phyloP scores from a whole-genome alignment of 2,113 vertebrate genomes.

The Myotis lucifugus region DNA sequence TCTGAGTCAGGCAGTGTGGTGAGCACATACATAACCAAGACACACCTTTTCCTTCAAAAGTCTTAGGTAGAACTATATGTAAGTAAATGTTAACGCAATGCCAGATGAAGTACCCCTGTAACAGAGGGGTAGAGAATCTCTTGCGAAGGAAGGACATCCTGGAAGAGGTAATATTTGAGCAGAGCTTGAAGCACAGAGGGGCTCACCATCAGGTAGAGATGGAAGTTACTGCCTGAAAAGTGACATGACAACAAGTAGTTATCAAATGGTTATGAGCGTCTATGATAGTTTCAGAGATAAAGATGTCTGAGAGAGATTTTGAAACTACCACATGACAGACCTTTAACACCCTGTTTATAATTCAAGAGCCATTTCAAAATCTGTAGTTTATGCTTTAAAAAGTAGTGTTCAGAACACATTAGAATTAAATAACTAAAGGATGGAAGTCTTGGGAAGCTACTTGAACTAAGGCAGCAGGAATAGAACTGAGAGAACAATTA shows the following conservation, averaged over 20 bases:
- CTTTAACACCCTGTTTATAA: neutral
- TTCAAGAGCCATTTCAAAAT: neutral
- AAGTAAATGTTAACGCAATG: neutral
- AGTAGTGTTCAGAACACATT: neutral
- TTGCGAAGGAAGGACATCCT: neutral
- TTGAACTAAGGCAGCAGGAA: neutral
- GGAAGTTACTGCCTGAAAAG: neutral
- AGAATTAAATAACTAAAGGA: neutral
- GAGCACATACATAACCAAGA: neutral
- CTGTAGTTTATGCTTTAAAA: neutral
- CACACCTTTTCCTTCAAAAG: neutral
- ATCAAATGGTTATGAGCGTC: neutral
- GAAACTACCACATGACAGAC: neutral
- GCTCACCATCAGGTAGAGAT: neutral
- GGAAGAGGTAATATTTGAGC: neutral
- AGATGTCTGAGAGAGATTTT: neutral
- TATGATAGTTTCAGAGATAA: neutral
- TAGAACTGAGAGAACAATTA: neutral
- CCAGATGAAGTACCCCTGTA: neutral
- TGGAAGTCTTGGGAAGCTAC: neutral
- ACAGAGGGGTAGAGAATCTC: neutral
- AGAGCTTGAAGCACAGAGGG: neutral
- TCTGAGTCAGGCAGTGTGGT: neutral
- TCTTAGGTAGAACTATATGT: neutral
- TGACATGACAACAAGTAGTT: neutral